Conservation (phyloP, 2,113 vertebrate genomes). For the Eulemur macaco region DNA sequence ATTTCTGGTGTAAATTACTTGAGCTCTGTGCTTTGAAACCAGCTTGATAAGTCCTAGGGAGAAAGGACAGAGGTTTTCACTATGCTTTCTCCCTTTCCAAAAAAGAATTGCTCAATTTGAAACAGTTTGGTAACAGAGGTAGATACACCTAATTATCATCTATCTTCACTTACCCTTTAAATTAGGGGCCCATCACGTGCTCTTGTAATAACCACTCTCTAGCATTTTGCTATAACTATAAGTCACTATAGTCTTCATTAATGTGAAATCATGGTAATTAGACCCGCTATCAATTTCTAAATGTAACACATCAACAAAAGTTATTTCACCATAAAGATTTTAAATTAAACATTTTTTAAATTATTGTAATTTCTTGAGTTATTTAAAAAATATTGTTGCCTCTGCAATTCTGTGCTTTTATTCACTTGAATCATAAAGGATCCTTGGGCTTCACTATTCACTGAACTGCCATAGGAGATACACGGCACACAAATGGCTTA, state of each 20-base stretch:
- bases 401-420: neutral
- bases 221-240: neutral
- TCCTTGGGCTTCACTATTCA: neutral
- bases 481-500: neutral
- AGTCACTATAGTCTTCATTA: neutral
- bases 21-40: conserved; percentile 98
- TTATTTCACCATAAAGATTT: neutral
- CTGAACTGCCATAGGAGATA: neutral
- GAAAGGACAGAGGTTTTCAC: neutral
- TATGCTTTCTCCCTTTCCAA: neutral
- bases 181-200: neutral
- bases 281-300: neutral
- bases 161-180: neutral
- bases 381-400: neutral
- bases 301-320: neutral
- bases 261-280: neutral
- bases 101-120: neutral
- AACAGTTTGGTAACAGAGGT: neutral
- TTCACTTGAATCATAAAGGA: neutral
- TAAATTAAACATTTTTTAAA: neutral
- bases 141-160: neutral
- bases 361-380: neutral
- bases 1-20: conserved; percentile 98
- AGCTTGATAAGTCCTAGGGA: conserved; percentile 94
- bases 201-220: neutral